Base-by-base conservation (phyloP, 2,797 vertebrate species). In the Molossus molossus region DNA sequence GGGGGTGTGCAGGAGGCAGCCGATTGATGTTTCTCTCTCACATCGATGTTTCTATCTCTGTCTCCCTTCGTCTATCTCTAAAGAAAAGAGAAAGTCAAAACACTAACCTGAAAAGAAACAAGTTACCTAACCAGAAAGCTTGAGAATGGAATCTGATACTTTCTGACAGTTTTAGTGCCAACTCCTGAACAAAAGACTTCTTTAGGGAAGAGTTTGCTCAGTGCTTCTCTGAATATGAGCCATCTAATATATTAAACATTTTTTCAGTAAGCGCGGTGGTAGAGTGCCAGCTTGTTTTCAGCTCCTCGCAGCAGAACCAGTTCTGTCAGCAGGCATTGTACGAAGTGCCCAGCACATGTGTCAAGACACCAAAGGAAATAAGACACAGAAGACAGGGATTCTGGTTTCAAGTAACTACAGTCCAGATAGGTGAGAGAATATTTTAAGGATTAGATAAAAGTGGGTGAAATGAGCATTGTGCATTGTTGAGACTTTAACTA, bases 121-220 rank as follows among this genome's bases (percentile, higher is more conserved):
- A 90, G 64, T 93, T 96, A 87, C 73, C 72, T 82, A 92, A 86
- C 55, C 70, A 90, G 87, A 62, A 96, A 93, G 65, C 93, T 86
- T 90, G 92, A 90, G 96, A 94, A 91, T 96, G 90, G 94, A 96
- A 95, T 85, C 29, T 91, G 86, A 97, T 69, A 93, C 90, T 88
- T 95, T 76, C 58, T 79, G 93, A 77, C 92, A 95, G 86, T 97
- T 96, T 96, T 91, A 72, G 57, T 96, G 95, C 96, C 96, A 97
- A 62, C 86, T 94, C 90, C 77, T 96, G 77, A 96, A 97, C 93
- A 97, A 97, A 96, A 90, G 95, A 33, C 77, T 95, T 91, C 87
- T 97, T 94, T 90, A 91, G 95, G 84, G 55, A 87, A 95, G 72
- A 79, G 45, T 73, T 92, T 70, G 29, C 77, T 91, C 82, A 53